Evolutionary conservation across 2,797 vertebrate species (phyloP).

Genomic region (Cichlasoma orientale): DNA sequence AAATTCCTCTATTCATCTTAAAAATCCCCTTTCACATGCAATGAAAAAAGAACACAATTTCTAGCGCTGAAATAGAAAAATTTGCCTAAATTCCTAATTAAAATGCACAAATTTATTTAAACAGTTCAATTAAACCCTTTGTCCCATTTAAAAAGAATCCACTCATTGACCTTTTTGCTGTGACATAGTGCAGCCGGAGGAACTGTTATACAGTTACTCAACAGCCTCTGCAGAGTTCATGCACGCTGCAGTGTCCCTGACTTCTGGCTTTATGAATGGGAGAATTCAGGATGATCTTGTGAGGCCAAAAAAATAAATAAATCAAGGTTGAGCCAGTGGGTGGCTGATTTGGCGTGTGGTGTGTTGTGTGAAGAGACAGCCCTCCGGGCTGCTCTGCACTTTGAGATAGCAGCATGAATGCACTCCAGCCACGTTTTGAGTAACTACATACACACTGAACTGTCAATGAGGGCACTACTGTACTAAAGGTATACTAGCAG

Average conservation of each 20-base stretch:
- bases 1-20: not conserved
- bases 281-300: not conserved
- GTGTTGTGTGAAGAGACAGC: slow-evolving; percentile 14
- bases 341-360: slow-evolving; percentile 3
- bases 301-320: not conserved
- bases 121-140: not conserved
- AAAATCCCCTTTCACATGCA: not conserved
- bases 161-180: slow-evolving; percentile 9
- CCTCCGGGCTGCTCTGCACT: not conserved
- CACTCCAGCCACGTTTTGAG: not conserved
- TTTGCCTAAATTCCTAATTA: not conserved
- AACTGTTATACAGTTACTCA: not conserved
- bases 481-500: slow-evolving; percentile 19
- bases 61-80: not conserved
- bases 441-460: slow-evolving; percentile 15
- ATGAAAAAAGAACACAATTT: not conserved
- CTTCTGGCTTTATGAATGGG: slow-evolving; percentile 46
- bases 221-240: slow-evolving; percentile 29
- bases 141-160: not conserved
- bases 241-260: not conserved
- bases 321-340: not conserved
- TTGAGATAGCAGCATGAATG: slow-evolving; percentile 32
- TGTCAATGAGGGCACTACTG: slow-evolving; percentile 13
- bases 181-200: not conserved
- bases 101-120: not conserved